Percentiles rank a stretch among this genome's conserved stretches.
Evolutionary conservation across 2,113 vertebrate genomes (phyloP).

Genomic region (Clarias batrachus): DNA sequence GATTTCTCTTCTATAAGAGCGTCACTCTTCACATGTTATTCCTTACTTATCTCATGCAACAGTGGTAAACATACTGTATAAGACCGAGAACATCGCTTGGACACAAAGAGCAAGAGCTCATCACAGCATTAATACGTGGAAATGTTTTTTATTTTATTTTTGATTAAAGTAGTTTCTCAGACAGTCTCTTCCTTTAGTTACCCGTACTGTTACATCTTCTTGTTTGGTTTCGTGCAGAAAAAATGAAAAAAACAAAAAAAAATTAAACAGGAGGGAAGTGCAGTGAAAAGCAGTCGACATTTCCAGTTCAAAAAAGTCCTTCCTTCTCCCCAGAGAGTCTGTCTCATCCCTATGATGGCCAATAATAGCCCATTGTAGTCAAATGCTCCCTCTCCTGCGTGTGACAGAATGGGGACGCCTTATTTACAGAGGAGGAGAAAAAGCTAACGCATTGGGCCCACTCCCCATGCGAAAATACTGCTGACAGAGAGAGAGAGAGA

Average conservation of each 20-base stretch:
- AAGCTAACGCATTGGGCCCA: constrained; percentile 65
- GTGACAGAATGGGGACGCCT: constrained; percentile 82
- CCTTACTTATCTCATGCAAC: neutral
- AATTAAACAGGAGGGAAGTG: constrained; percentile 62
- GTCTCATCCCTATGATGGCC: constrained; percentile 83
- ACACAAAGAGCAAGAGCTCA: constrained; percentile 29
- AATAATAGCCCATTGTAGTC: constrained; percentile 87
- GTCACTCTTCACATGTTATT: neutral
- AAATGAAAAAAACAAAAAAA: neutral
- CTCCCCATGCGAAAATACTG: constrained; percentile 68
- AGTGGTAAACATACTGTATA: neutral
- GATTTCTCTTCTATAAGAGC: neutral
- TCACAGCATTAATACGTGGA: neutral
- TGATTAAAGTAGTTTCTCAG: constrained; percentile 26
- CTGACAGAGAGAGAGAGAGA: constrained; percentile 71
- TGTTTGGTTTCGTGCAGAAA: constrained; percentile 67
- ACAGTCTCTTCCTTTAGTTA: constrained; percentile 22
- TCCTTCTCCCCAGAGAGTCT: constrained; percentile 80
- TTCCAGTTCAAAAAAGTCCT: constrained; percentile 79
- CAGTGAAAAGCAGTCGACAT: constrained; percentile 78
- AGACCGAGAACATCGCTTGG: neutral
- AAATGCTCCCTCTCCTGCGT: constrained; percentile 79
- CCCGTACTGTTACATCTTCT: constrained; percentile 36
- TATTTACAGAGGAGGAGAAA: constrained; percentile 79
- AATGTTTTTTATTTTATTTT: constrained; percentile 6